Conservation (phyloP, 2,888 invertebrate species). For the Argyresthia goedartella region DNA sequence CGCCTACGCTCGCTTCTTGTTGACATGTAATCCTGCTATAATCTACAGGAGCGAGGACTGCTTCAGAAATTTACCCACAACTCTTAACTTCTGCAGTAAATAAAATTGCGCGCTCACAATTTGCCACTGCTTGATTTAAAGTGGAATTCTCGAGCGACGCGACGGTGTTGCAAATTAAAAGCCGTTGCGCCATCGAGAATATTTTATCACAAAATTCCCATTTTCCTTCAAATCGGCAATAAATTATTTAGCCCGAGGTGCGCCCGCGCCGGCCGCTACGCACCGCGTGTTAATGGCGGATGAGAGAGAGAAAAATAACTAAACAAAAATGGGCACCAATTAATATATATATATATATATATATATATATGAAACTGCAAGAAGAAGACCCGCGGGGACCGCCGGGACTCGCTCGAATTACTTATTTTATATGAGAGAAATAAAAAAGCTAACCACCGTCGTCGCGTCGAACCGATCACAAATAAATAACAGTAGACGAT, state of each 20-base stretch:
- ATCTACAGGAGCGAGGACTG: no score
- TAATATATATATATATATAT: slow-evolving; percentile 45
- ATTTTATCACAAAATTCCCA: slow-evolving; percentile 47
- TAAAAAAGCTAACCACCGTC: slow-evolving; percentile 6
- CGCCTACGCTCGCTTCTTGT: no score
- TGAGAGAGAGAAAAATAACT: slow-evolving; percentile 25
- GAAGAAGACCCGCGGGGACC: slow-evolving; percentile 18
- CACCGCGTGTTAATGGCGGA: slow-evolving; percentile 36
- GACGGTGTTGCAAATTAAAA: slow-evolving; percentile 7
- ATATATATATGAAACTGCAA: slow-evolving; percentile 20
- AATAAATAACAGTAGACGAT: slow-evolving; percentile 1
- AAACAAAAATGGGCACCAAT: slow-evolving; percentile 50
- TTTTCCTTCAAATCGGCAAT: slow-evolving; percentile 54
- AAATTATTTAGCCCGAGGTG: slow-evolving; percentile 47
- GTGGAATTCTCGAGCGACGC: not conserved
- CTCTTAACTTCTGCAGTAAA: no score
- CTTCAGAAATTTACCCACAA: no score
- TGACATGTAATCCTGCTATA: no score
- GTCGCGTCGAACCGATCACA: not conserved
- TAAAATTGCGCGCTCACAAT: no score
- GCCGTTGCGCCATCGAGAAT: slow-evolving; percentile 19
- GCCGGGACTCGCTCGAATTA: slow-evolving; percentile 15
- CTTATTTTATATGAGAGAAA: not conserved
- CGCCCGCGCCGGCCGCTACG: slow-evolving; percentile 30
- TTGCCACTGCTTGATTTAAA: not conserved